These are phyloP conservation scores for Conistra vaccinii DNA, from an alignment of 2,888 invertebrate genomes.

Conservation along the genomic window DNA sequence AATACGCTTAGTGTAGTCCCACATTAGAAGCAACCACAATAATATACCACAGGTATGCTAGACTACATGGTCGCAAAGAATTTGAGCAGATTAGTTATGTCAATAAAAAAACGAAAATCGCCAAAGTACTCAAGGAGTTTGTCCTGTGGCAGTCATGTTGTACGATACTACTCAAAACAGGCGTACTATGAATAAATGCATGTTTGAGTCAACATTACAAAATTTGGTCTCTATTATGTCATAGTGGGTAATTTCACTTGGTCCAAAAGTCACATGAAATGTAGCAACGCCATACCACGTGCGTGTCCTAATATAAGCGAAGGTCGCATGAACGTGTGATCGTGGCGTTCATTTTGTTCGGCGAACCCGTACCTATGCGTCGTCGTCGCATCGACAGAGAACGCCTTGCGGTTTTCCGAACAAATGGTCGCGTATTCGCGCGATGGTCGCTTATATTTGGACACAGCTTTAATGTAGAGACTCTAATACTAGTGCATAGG, in stretches of 20 bases:
- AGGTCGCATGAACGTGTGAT: neutral
- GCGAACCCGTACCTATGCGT: neutral
- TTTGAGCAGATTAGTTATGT: neutral
- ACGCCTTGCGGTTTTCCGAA: neutral
- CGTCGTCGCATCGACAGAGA: neutral
- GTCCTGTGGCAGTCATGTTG: neutral
- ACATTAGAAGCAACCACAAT: neutral
- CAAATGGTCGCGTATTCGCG: neutral
- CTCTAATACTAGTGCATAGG: neutral
- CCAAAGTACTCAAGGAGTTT: neutral
- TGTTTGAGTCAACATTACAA: neutral
- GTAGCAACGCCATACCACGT: neutral
- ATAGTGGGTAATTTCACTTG: conserved; percentile 4
- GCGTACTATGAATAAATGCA: neutral
- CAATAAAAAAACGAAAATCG: neutral
- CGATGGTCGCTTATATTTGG: neutral
- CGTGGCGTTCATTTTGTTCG: too few relatives aligned
- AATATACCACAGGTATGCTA: neutral
- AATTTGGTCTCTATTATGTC: neutral
- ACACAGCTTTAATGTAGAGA: neutral
- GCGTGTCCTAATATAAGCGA: neutral
- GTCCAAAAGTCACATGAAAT: conserved; percentile 8
- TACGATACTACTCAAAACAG: neutral
- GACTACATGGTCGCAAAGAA: conserved; percentile 3
- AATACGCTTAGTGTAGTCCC: neutral